These are phyloP conservation scores for Lycocorax pyrrhopterus DNA, from an alignment of 2,113 vertebrate species.

Conservation along the genomic window DNA sequence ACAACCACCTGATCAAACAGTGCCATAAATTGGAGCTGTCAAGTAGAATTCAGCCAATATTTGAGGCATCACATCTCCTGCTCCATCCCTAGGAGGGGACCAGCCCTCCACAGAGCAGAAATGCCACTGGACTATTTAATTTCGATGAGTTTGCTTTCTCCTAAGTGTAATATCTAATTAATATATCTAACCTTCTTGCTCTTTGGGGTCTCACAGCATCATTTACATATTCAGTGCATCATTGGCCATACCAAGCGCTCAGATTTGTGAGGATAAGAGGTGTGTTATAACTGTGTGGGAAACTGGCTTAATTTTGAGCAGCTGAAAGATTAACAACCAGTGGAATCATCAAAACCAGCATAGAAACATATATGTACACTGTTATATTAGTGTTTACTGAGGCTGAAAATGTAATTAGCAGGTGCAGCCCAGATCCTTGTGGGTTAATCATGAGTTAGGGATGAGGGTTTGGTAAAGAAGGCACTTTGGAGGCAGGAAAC, in stretches of 20 bases:
- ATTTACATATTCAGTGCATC: background rate
- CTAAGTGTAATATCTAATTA: background rate
- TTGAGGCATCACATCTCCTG: background rate
- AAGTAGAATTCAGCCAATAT: background rate
- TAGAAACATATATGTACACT: background rate
- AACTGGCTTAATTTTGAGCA: background rate
- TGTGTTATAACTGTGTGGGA: background rate
- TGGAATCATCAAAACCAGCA: background rate
- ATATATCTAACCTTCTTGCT: background rate
- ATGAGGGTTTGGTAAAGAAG: background rate
- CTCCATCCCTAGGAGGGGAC: background rate
- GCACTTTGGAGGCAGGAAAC: background rate
- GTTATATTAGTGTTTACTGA: background rate
- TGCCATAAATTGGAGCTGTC: background rate
- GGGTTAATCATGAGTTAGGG: background rate
- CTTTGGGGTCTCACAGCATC: background rate
- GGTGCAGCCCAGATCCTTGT: background rate
- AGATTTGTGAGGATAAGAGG: background rate
- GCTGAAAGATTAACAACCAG: background rate
- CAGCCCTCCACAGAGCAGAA: background rate
- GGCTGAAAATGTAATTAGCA: background rate
- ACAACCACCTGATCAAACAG: background rate
- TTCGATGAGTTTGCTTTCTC: background rate
- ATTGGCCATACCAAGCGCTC: background rate
- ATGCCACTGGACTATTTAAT: background rate